phyloP scores from a whole-genome alignment of 2,797 vertebrate genomes.

The Oreochromis mossambicus region DNA sequence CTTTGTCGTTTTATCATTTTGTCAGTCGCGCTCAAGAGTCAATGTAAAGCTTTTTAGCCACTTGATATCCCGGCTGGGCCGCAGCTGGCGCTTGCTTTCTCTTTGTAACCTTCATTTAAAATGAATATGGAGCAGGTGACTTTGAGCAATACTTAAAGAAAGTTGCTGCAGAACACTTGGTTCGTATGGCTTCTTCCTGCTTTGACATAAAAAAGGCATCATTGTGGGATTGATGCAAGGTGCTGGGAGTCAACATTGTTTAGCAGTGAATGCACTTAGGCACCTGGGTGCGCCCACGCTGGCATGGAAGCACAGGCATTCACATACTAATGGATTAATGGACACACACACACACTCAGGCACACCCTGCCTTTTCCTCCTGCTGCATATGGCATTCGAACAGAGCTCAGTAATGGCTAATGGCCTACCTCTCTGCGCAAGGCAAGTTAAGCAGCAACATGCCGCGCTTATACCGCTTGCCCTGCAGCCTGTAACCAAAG shows the following conservation, averaged over 20 bases:
- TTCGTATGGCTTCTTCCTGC: background rate
- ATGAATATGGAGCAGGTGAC: background rate
- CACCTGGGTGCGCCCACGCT: constrained; percentile 28
- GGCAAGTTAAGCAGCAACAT: constrained; percentile 45
- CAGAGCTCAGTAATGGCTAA: constrained; percentile 52
- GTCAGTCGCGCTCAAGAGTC: background rate
- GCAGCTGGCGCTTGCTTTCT: background rate
- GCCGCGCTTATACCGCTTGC: constrained; percentile 9
- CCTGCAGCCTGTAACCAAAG: constrained; percentile 10
- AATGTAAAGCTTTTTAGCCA: constrained; percentile 28
- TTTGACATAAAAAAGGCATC: background rate
- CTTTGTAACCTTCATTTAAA: background rate
- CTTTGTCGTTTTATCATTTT: constrained; percentile 17
- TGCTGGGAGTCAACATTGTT: background rate
- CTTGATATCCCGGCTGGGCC: background rate
- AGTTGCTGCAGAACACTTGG: background rate
- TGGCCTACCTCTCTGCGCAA: constrained; percentile 36
- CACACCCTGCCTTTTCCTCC: constrained; percentile 25
- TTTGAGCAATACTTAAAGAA: background rate
- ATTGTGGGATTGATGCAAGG: background rate
- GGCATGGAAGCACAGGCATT: constrained; percentile 10
- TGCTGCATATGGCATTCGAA: constrained; percentile 33
- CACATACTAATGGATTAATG: constrained; percentile 49
- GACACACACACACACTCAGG: constrained; percentile 5
- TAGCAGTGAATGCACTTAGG: constrained; percentile 16